Evolutionary conservation across 2,888 invertebrate species (phyloP).

Genomic region (Eupithecia subumbrata): DNA sequence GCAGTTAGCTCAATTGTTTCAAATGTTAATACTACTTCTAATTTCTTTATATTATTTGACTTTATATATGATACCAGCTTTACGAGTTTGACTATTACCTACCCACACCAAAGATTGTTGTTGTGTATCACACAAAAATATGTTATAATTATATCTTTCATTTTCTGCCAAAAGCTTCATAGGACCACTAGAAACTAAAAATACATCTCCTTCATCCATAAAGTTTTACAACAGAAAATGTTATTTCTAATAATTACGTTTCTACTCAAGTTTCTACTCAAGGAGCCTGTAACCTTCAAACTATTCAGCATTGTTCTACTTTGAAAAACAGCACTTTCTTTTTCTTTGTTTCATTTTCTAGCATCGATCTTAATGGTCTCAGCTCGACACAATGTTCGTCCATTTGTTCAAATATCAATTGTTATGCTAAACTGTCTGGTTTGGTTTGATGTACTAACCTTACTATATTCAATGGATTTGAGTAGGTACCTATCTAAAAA

Average conservation of each 20-base stretch:
- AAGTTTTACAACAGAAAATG: not conserved
- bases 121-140: too few species aligned
- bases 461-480: not conserved
- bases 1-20: too few species aligned
- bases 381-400: slow-evolving; percentile 21
- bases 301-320: slow-evolving; percentile 43
- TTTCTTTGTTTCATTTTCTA: slow-evolving; percentile 44
- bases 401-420: slow-evolving; percentile 34
- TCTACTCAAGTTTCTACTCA: slow-evolving; percentile 16
- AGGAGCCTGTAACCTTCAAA: slow-evolving; percentile 9
- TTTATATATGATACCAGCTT: too few species aligned
- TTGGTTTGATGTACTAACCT: slow-evolving; percentile 5
- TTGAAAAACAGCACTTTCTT: slow-evolving; percentile 55
- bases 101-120: too few species aligned
- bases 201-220: not conserved
- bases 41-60: too few species aligned
- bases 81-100: not conserved
- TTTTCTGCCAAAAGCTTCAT: not conserved
- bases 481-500: slow-evolving; percentile 1
- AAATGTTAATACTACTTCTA: too few species aligned
- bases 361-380: slow-evolving; percentile 24
- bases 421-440: slow-evolving; percentile 35
- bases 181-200: not conserved
- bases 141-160: too few species aligned
- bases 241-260: slow-evolving; percentile 12